A percentile compares a stretch with the other conserved stretches of the same genome.
These are phyloP conservation scores for Trematomus loennbergii DNA, from an alignment of 2,113 vertebrate genomes.

Conservation along the genomic window DNA sequence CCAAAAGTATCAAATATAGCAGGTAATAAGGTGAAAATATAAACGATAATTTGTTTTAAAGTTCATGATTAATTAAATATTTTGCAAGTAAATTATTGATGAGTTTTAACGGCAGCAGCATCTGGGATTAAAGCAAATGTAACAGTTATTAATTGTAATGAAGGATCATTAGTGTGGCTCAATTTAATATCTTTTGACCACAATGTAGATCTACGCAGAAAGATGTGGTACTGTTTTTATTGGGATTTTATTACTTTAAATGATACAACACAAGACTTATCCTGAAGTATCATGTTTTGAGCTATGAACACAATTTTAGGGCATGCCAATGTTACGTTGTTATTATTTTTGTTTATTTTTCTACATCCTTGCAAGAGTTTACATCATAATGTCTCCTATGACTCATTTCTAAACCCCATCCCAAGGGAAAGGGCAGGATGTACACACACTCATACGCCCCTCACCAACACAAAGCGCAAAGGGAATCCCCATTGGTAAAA, in stretches of 20 bases:
- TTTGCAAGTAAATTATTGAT: not conserved
- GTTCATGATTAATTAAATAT: too few relatives aligned
- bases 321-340: not conserved
- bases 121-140: not conserved
- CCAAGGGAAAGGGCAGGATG: not conserved
- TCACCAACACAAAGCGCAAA: conserved; percentile 13
- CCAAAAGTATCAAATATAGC: too few relatives aligned
- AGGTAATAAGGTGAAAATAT: too few relatives aligned
- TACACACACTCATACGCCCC: conserved; percentile 17
- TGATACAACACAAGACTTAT: not conserved
- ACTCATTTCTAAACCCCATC: conserved; percentile 63
- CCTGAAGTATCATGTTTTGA: not conserved
- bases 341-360: not conserved
- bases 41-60: too few relatives aligned
- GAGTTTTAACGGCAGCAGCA: not conserved
- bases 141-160: not conserved
- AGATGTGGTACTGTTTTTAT: not conserved
- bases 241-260: not conserved
- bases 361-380: conserved; percentile 7
- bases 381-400: conserved; percentile 42
- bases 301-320: too few relatives aligned
- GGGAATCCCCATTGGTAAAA: conserved; percentile 76
- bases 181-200: not conserved
- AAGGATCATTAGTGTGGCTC: not conserved
- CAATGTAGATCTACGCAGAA: not conserved